Evolutionary conservation across 2,113 vertebrate genomes (phyloP).

Genomic region (Hippocampus abdominalis): DNA sequence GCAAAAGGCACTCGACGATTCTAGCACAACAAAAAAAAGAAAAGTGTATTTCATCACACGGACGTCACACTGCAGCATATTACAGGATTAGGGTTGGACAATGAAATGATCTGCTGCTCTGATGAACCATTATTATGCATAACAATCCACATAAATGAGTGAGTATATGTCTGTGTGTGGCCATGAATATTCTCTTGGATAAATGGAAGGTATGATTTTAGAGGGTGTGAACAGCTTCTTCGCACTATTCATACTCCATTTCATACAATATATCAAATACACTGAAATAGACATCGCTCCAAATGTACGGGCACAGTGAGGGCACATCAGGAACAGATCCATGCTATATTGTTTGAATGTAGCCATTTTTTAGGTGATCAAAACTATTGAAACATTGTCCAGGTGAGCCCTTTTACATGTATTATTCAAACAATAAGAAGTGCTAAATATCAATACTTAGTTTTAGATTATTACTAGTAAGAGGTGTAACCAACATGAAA

Average conservation of each 20-base stretch:
- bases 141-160: conserved; percentile 26
- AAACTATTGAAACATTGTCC: neutral
- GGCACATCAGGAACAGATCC: neutral
- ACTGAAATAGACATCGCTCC: neutral
- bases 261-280: neutral
- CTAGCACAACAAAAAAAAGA: conserved; percentile 40
- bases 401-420: neutral
- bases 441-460: too few species aligned
- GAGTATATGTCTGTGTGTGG: conserved; percentile 2
- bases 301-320: neutral
- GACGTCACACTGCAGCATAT: conserved; percentile 45
- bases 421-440: too few species aligned
- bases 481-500: too few species aligned
- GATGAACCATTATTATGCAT: conserved; percentile 33
- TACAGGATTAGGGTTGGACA: conserved; percentile 50
- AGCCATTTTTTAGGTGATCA: neutral
- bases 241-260: conserved; percentile 1
- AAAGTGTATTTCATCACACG: conserved; percentile 45
- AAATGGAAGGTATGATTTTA: conserved; percentile 19
- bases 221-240: conserved; percentile 10
- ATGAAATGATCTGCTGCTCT: conserved; percentile 45
- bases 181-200: conserved; percentile 21
- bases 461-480: too few species aligned
- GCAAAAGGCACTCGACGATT: conserved; percentile 40
- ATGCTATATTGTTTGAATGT: neutral